phyloP scores from a whole-genome alignment of 2,888 invertebrate species.

The Dorcus parallelipipedus region DNA sequence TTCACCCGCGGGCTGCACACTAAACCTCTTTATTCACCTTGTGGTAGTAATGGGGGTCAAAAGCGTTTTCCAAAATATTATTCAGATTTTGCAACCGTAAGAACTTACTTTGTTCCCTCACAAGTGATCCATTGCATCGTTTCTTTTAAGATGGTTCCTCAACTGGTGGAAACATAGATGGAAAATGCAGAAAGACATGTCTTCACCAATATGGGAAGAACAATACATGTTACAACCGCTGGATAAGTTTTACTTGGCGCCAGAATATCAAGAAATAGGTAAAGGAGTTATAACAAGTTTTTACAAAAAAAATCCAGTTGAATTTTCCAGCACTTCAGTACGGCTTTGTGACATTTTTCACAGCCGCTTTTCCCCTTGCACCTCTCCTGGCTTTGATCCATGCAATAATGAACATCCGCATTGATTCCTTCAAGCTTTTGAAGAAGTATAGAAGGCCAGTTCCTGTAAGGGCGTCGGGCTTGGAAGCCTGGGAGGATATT shows the following conservation, averaged over 20 bases:
- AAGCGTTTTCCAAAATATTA: constrained; percentile 51
- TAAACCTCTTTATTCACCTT: constrained; percentile 54
- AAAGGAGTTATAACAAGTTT: neutral
- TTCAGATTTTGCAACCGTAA: constrained; percentile 53
- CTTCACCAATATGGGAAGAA: neutral
- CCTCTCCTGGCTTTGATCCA: constrained; percentile 59
- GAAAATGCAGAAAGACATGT: neutral
- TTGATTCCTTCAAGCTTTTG: constrained; percentile 13
- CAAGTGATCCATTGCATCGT: too few relatives aligned
- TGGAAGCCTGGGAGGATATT: constrained; percentile 40
- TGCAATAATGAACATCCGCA: constrained; percentile 56
- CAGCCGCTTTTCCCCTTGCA: constrained; percentile 60
- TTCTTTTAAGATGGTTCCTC: too few relatives aligned
- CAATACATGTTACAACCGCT: constrained; percentile 12
- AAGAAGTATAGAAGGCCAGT: constrained; percentile 31
- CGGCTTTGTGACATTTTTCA: constrained; percentile 60
- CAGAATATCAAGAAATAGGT: constrained; percentile 24
- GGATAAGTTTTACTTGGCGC: constrained; percentile 26
- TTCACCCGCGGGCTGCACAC: constrained; percentile 52
- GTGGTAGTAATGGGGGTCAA: constrained; percentile 55
- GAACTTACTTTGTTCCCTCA: constrained; percentile 18
- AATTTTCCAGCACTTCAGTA: constrained; percentile 54
- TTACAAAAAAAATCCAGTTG: neutral
- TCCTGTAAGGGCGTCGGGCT: constrained; percentile 28
- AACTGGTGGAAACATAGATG: too few relatives aligned